Base-by-base conservation (phyloP, 2,797 vertebrate genomes). In the Columba guinea region DNA sequence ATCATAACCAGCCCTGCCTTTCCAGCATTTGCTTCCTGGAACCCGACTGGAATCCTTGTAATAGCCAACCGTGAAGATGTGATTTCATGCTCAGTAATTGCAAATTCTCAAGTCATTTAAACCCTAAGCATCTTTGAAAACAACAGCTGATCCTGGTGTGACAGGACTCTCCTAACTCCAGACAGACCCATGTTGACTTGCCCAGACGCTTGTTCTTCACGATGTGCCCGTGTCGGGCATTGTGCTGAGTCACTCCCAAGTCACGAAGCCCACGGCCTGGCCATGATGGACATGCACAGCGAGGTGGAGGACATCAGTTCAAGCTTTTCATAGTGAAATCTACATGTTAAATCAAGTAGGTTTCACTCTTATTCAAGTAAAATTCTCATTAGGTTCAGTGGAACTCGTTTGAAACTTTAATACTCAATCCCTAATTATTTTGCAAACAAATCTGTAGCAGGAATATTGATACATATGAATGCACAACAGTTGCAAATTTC, bases 211-310 rank as follows among this genome's bases (percentile, higher is more conserved):
- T 28, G 5, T 19, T 21, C 18, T 11, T 4, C 59, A 21, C 0
- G 0, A 13, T 19, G 46, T 24, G 4, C 10, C 64, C 3, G 2
- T 3, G 0, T 11, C 3, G 4, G 16, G 17, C 2, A 1, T 32
- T 37, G 46, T 39, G 53, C 32, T 62, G 55, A 49, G 30, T 82
- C 74, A 34, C 20, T 10, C 8, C 32, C 27, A 6, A 3, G 32
- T 15, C 1, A 0, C 7, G 27, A 30, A 70, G 78, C 28, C 5
- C 4, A 77, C 41, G 44, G 32, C 9, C 37, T 9, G 35, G 10
- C 55, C 9, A 1, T 3, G 2, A 1, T 10, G 13, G 10, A 3
- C 2, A 3, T 6, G 7, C 28, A 32, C 20, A 12, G 30, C 7
- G 65, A 46, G 21, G 28, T 17, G 48, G 3, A 16, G 18, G 34